Percentiles rank a stretch among this genome's conserved stretches.
These are phyloP conservation scores for Naja naja DNA, from an alignment of 2,113 vertebrate species.

Conservation along the genomic window DNA sequence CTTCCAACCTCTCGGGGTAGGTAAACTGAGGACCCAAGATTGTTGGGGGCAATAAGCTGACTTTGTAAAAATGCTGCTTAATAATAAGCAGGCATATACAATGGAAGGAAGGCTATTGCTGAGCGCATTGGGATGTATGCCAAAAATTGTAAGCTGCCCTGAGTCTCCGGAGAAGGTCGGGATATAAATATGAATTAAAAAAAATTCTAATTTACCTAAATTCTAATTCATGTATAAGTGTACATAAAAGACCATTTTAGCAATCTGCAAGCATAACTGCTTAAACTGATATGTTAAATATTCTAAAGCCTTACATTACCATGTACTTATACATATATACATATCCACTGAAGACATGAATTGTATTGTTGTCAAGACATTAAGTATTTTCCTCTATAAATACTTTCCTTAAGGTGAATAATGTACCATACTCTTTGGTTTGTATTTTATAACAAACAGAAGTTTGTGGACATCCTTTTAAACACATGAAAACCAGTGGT, in stretches of 20 bases:
- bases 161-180: too few relatives aligned
- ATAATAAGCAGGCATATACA: too few relatives aligned
- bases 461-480: neutral
- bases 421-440: neutral
- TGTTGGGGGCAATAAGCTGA: too few relatives aligned
- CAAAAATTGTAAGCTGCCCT: too few relatives aligned
- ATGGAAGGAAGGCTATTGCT: too few relatives aligned
- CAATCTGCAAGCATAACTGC: neutral
- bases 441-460: neutral
- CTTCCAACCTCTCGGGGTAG: too few relatives aligned
- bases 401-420: neutral
- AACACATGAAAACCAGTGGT: neutral
- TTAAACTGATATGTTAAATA: neutral
- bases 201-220: slow-evolving; percentile 10
- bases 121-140: too few relatives aligned
- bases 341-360: neutral
- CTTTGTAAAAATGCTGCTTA: too few relatives aligned
- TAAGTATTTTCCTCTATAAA: neutral
- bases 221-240: too few relatives aligned
- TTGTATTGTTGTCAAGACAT: neutral
- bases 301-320: neutral
- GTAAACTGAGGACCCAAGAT: too few relatives aligned
- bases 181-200: too few relatives aligned
- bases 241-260: neutral
- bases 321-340: neutral